Percentiles rank a stretch among this genome's conserved stretches.
phyloP scores from a whole-genome alignment of 2,888 invertebrate genomes.

The Eucera pruinosa region DNA sequence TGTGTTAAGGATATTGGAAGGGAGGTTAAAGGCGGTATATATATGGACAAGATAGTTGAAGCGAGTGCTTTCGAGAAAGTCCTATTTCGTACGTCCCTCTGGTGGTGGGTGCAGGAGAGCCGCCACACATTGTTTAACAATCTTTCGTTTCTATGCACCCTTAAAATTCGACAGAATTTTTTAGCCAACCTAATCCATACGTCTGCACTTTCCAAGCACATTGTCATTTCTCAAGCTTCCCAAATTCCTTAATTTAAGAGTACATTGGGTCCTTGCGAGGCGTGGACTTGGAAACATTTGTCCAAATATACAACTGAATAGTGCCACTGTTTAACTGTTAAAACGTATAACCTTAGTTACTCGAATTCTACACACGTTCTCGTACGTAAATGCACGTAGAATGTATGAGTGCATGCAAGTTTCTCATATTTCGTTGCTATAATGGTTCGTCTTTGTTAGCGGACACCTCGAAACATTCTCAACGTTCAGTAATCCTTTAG shows the following conservation, averaged over 20 bases:
- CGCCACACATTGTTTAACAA: too few relatives aligned
- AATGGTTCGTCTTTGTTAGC: conserved; percentile 40
- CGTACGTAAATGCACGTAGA: background rate
- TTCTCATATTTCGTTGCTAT: conserved; percentile 27
- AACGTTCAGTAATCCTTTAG: conserved; percentile 52
- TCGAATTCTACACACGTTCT: conserved; percentile 1
- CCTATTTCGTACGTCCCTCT: too few relatives aligned
- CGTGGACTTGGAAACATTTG: background rate
- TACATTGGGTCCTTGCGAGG: background rate
- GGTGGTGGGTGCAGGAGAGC: too few relatives aligned
- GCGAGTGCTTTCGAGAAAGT: too few relatives aligned
- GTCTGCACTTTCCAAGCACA: background rate
- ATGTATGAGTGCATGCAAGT: conserved; percentile 37
- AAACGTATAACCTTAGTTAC: conserved; percentile 19
- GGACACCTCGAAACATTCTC: conserved; percentile 41
- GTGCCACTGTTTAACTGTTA: background rate
- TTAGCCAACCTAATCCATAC: too few relatives aligned
- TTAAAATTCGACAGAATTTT: too few relatives aligned
- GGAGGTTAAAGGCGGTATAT: too few relatives aligned
- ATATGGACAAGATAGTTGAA: too few relatives aligned
- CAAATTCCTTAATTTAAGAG: background rate
- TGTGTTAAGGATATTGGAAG: too few relatives aligned
- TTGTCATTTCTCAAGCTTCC: background rate
- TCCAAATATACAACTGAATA: background rate
- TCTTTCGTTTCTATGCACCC: too few relatives aligned